phyloP scores from a whole-genome alignment of 2,797 vertebrate genomes.

The Gymnoscopelus microlampas region DNA sequence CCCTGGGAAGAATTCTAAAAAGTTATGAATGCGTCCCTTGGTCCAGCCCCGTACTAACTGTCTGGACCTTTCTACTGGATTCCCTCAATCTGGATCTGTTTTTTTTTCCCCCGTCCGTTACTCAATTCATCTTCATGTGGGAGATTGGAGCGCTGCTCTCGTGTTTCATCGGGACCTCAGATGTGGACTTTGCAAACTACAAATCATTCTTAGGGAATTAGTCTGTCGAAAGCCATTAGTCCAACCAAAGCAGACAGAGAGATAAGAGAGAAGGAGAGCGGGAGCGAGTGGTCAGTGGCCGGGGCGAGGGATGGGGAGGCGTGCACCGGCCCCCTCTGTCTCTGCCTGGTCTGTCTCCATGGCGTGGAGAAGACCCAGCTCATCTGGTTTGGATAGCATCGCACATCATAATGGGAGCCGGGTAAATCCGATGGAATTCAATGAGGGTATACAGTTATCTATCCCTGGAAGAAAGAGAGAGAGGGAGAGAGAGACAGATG shows the following conservation, averaged over 20 bases:
- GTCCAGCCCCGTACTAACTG: constrained; percentile 24
- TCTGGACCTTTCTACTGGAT: constrained; percentile 29
- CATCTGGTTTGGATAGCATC: constrained; percentile 80
- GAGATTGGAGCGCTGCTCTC: constrained; percentile 62
- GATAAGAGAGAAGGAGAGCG: constrained; percentile 56
- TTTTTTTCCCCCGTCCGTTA: constrained; percentile 38
- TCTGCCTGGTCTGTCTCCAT: constrained; percentile 39
- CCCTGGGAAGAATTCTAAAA: constrained; percentile 17
- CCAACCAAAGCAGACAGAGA: constrained; percentile 56
- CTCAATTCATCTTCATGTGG: constrained; percentile 60
- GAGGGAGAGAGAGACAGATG: constrained; percentile 51
- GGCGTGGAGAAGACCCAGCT: constrained; percentile 54
- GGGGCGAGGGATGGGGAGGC: constrained; percentile 36
- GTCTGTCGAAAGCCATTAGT: constrained; percentile 66
- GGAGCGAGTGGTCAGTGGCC: constrained; percentile 20
- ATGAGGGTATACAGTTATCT: constrained; percentile 32
- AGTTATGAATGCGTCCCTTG: constrained; percentile 33
- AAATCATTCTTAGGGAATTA: constrained; percentile 71
- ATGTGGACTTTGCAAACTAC: constrained; percentile 59
- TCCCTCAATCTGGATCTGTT: constrained; percentile 47
- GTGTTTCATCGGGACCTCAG: constrained; percentile 61
- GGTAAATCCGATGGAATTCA: constrained; percentile 68
- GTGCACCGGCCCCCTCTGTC: constrained; percentile 28
- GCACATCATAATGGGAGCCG: constrained; percentile 67
- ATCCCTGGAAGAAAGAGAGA: constrained; percentile 40